phyloP scores from a whole-genome alignment of 1,140 invertebrate species.

The Drosophila mauritiana region DNA sequence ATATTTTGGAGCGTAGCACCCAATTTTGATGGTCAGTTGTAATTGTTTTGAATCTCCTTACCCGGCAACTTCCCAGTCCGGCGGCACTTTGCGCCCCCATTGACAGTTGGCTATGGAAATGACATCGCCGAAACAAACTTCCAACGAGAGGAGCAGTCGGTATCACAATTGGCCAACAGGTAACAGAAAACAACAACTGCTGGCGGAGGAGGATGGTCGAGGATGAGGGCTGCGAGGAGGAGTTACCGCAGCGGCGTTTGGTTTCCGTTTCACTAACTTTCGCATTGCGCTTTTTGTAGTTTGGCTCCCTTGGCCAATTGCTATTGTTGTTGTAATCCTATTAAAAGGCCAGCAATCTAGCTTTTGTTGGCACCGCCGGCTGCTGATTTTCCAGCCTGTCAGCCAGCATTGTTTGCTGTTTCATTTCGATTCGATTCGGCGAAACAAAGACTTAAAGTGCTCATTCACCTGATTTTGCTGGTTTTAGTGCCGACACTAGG shows the following conservation, averaged over 20 bases:
- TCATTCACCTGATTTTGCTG: constrained; percentile 77
- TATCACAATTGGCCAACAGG: constrained; percentile 63
- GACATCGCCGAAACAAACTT: constrained; percentile 45
- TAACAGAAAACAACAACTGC: constrained; percentile 36
- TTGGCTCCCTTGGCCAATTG: constrained; percentile 38
- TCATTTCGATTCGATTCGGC: constrained; percentile 78
- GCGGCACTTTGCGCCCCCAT: constrained; percentile 19
- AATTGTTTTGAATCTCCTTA: constrained; percentile 28
- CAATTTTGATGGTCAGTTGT: not conserved
- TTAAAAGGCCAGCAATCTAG: constrained; percentile 54
- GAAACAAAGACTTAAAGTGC: constrained; percentile 81
- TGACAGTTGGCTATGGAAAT: constrained; percentile 52
- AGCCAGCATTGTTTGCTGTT: constrained; percentile 74
- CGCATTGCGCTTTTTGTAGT: constrained; percentile 66
- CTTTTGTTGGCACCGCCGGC: constrained; percentile 37
- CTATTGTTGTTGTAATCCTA: constrained; percentile 62
- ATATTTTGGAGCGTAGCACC: not conserved
- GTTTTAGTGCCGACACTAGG: constrained; percentile 51
- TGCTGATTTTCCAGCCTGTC: constrained; percentile 33
- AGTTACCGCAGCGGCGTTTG: constrained; percentile 47
- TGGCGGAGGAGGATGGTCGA: constrained; percentile 17
- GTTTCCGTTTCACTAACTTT: constrained; percentile 76
- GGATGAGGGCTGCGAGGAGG: not conserved
- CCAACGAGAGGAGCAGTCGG: constrained; percentile 33
- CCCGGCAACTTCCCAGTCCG: not conserved